A percentile compares a stretch with the other conserved stretches of the same genome.
phyloP scores from a whole-genome alignment of 53 echinoderm and acorn worm species.

The Echinometra lucunter region DNA sequence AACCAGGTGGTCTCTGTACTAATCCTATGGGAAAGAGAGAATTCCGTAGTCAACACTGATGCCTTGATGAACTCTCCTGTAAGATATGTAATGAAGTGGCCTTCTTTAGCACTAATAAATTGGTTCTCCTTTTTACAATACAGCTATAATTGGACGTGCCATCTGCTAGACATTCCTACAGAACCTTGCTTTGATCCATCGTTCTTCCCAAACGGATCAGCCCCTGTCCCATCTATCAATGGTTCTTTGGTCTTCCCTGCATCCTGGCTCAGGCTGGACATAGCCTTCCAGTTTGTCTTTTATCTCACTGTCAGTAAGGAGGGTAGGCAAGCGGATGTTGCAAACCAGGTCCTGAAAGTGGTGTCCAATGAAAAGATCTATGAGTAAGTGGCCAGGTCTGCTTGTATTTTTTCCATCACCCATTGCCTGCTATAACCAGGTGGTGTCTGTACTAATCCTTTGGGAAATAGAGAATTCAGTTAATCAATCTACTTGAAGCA shows the following conservation, averaged over 20 bases:
- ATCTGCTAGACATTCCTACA: slow-evolving; percentile 65
- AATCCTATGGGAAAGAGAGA: too few species aligned
- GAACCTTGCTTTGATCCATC: slow-evolving; percentile 76
- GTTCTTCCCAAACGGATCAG: slow-evolving; percentile 59
- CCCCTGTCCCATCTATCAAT: slow-evolving; percentile 72
- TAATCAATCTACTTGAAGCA: too few species aligned
- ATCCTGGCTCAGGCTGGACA: slow-evolving; percentile 68
- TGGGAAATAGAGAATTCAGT: too few species aligned
- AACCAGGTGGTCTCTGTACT: too few species aligned
- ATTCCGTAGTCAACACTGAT: too few species aligned
- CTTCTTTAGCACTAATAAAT: background rate
- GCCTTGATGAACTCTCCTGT: background rate
- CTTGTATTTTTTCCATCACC: too few species aligned
- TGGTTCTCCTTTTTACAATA: background rate
- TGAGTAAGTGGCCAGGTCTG: slow-evolving; percentile 40
- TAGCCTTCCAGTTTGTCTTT: slow-evolving; percentile 77
- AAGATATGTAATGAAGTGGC: too few species aligned
- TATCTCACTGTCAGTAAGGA: slow-evolving; percentile 79
- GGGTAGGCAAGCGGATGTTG: slow-evolving; percentile 64
- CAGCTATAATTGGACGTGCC: slow-evolving; percentile 90
- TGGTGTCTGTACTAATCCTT: too few species aligned
- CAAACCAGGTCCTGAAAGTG: slow-evolving; percentile 81
- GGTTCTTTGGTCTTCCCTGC: slow-evolving; percentile 73
- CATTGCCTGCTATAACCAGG: too few species aligned
- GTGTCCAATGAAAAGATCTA: slow-evolving; percentile 29